Conservation (phyloP, 1,140 invertebrate genomes). For the Trichonephila clavipes region DNA sequence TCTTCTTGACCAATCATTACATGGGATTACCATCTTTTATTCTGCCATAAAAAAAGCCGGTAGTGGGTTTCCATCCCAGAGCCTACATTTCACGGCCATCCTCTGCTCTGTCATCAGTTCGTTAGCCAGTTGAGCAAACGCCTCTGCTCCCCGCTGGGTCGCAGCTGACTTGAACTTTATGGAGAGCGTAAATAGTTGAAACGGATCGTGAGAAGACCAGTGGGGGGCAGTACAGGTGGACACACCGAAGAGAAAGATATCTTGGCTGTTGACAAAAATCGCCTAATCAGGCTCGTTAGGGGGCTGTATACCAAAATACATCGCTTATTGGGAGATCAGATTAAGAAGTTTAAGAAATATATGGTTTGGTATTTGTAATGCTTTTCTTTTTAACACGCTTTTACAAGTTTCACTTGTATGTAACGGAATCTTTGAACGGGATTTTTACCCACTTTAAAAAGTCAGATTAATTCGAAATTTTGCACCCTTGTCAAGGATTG, state of each 20-base stretch:
- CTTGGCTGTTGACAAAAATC: conserved; percentile 12
- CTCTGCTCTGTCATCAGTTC: conserved; percentile 50
- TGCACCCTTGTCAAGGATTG: too few relatives aligned
- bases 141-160: too few relatives aligned
- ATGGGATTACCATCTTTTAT: conserved; percentile 28
- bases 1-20: conserved; percentile 8
- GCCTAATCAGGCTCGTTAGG: not conserved
- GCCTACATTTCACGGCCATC: conserved; percentile 55
- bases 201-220: conserved; percentile 25
- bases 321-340: not conserved
- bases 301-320: not conserved
- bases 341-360: not conserved
- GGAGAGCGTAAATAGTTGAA: conserved; percentile 28
- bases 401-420: too few relatives aligned
- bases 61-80: not conserved
- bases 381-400: too few relatives aligned
- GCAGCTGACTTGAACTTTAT: conserved; percentile 12
- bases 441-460: too few relatives aligned
- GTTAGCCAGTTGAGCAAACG: conserved; percentile 49
- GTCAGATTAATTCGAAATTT: too few relatives aligned
- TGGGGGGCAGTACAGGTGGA: not conserved
- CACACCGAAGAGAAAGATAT: conserved; percentile 9
- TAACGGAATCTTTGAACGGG: too few relatives aligned
- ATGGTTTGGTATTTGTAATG: too few relatives aligned
- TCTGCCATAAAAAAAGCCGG: not conserved